Evolutionary conservation across 2,888 invertebrate genomes (phyloP).

Genomic region (Oasisia sp.): DNA sequence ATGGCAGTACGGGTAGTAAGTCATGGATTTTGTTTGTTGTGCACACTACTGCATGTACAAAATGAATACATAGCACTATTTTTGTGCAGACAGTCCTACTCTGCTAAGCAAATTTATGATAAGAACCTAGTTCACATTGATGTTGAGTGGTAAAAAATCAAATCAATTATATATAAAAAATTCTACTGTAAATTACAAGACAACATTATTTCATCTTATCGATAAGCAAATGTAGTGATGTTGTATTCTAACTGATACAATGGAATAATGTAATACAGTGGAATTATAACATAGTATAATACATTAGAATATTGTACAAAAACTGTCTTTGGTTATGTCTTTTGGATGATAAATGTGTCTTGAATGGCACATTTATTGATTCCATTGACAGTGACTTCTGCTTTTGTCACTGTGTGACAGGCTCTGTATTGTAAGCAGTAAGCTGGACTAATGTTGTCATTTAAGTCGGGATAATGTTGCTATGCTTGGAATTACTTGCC

Average conservation of each 20-base stretch:
- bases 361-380: no score
- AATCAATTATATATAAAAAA: background rate
- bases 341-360: no score
- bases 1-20: background rate
- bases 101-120: background rate
- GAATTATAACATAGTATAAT: background rate
- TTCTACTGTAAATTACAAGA: no score
- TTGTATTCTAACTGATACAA: no score
- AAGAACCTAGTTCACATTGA: background rate
- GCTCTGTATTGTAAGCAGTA: background rate
- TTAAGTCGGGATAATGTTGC: background rate
- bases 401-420: no score
- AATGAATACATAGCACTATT: no score
- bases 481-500: background rate
- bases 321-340: no score
- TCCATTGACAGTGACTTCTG: no score
- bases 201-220: no score
- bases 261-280: background rate
- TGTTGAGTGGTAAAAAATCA: background rate
- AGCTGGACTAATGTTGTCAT: background rate
- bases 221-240: no score
- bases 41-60: no score
- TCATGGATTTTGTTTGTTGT: no score
- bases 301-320: background rate
- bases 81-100: background rate